These are phyloP conservation scores for Agriopis aurantiaria DNA, from an alignment of 2,888 invertebrate species.

Conservation along the genomic window DNA sequence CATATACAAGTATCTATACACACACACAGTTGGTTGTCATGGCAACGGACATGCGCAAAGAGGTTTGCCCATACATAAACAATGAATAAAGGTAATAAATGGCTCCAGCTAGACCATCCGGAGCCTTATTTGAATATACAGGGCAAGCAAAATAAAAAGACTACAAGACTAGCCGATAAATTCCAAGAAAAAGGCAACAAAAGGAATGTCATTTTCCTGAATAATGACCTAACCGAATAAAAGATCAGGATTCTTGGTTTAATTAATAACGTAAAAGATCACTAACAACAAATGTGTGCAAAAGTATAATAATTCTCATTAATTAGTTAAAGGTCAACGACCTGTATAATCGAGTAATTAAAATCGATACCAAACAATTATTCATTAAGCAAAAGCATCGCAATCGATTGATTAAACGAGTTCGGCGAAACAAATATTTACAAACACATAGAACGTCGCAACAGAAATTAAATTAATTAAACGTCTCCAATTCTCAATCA, in stretches of 20 bases:
- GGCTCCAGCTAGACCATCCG: constrained; percentile 50
- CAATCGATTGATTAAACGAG: constrained; percentile 40
- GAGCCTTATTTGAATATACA: constrained; percentile 42
- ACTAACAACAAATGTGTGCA: background rate
- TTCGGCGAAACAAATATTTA: constrained; percentile 54
- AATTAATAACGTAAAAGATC: background rate
- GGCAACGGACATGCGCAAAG: constrained; percentile 77
- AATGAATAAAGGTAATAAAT: constrained; percentile 68
- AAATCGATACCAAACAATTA: constrained; percentile 35
- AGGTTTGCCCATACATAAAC: constrained; percentile 73
- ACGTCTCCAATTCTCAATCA: constrained; percentile 58
- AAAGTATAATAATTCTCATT: background rate
- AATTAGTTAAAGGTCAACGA: constrained; percentile 32
- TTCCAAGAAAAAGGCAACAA: constrained; percentile 28
- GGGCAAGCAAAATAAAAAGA: constrained; percentile 32
- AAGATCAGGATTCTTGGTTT: background rate
- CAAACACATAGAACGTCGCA: constrained; percentile 44
- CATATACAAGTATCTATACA: constrained; percentile 36
- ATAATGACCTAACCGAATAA: background rate
- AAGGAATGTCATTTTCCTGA: constrained; percentile 2
- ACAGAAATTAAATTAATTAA: constrained; percentile 55
- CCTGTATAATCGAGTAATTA: constrained; percentile 29
- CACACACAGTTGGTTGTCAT: constrained; percentile 76
- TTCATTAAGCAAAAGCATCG: constrained; percentile 35
- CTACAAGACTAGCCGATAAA: constrained; percentile 36